Conservation (phyloP, 1,140 invertebrate species). For the Zaprionus ornatus region DNA sequence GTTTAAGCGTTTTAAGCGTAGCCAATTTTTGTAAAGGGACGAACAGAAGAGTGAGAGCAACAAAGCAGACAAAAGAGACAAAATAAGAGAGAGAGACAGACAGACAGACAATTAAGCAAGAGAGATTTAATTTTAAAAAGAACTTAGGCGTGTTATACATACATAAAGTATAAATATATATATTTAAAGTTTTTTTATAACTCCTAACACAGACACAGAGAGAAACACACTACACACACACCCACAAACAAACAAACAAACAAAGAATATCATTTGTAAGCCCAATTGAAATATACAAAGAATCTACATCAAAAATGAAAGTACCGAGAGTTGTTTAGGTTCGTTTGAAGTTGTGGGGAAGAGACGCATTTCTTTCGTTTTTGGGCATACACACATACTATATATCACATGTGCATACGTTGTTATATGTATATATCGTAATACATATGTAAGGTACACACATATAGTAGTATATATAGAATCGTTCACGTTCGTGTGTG, state of each 20-base stretch:
- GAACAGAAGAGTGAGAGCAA: constrained; percentile 13
- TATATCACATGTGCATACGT: constrained; percentile 17
- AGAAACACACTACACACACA: constrained; percentile 18
- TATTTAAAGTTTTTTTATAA: constrained; percentile 46
- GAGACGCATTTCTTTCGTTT: constrained; percentile 2
- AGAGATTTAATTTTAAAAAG: constrained; percentile 32
- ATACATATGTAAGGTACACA: constrained; percentile 22
- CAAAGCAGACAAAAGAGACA: neutral
- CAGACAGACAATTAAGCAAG: constrained; percentile 5
- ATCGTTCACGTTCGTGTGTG: constrained; percentile 6
- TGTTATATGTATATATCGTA: constrained; percentile 19
- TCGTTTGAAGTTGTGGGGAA: constrained; percentile 7
- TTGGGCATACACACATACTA: constrained; percentile 21
- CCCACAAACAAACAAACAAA: neutral
- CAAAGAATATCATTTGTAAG: constrained; percentile 36
- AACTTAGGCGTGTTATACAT: constrained; percentile 34
- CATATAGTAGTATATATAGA: constrained; percentile 13
- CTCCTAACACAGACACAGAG: constrained; percentile 21
- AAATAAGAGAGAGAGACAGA: constrained; percentile 5
- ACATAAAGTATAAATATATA: constrained; percentile 17
- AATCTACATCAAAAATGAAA: constrained; percentile 27
- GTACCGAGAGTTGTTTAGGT: constrained; percentile 22
- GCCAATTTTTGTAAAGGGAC: constrained; percentile 40
- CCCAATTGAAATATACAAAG: constrained; percentile 39
- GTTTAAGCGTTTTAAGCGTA: constrained; percentile 40